Conservation (phyloP, 2,797 vertebrate species). For the Parauchenoglanis punctatus region DNA sequence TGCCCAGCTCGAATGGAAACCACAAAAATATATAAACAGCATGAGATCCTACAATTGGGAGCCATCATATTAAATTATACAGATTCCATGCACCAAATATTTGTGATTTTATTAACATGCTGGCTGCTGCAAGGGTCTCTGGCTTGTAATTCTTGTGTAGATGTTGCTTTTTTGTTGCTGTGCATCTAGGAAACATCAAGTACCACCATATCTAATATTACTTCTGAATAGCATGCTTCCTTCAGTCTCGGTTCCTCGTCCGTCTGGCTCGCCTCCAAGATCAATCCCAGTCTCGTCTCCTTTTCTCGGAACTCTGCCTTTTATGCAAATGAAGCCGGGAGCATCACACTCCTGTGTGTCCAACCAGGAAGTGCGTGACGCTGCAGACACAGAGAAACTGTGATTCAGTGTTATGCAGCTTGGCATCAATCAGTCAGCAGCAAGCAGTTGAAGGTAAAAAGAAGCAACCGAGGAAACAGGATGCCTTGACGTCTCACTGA, state of each 20-base stretch:
- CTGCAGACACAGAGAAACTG: slow-evolving; percentile 53
- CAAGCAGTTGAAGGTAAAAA: slow-evolving; percentile 49
- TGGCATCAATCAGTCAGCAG: slow-evolving; percentile 43
- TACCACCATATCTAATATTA: neutral
- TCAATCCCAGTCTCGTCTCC: slow-evolving; percentile 27
- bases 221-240: neutral
- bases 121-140: neutral
- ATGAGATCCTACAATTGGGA: neutral
- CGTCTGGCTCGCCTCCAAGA: slow-evolving; percentile 22
- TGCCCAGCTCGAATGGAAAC: neutral
- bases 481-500: slow-evolving; percentile 27
- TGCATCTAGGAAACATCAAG: neutral
- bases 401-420: slow-evolving; percentile 42
- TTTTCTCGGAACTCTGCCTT: slow-evolving; percentile 56
- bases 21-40: neutral
- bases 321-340: slow-evolving; percentile 58
- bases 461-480: slow-evolving; percentile 16
- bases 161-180: neutral
- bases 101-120: neutral
- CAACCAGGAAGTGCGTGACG: slow-evolving; percentile 64
- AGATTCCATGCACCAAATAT: neutral
- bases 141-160: neutral
- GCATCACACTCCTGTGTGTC: slow-evolving; percentile 60
- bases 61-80: neutral
- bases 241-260: neutral